Conservation (phyloP, 2,888 invertebrate species). For the Hyles lineata region DNA sequence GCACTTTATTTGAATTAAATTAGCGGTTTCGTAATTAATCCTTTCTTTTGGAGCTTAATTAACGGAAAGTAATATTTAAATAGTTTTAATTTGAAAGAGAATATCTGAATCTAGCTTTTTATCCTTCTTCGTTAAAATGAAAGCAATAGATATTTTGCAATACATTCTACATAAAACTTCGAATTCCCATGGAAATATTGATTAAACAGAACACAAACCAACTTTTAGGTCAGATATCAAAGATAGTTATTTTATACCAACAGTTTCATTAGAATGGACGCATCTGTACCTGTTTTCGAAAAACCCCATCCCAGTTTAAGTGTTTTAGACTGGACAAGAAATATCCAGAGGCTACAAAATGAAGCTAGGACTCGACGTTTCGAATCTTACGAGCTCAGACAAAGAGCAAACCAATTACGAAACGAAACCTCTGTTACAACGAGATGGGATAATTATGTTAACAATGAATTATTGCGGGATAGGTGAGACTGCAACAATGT, state of each 20-base stretch:
- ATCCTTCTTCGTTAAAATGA: too few relatives aligned
- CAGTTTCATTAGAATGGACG: slow-evolving; percentile 59
- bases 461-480: slow-evolving; percentile 89
- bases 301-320: slow-evolving; percentile 88
- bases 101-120: too few relatives aligned
- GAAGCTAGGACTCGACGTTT: slow-evolving; percentile 87
- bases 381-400: slow-evolving; percentile 89
- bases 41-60: too few relatives aligned
- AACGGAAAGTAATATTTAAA: too few relatives aligned
- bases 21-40: too few relatives aligned
- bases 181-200: not conserved
- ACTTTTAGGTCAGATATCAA: not conserved
- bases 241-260: not conserved
- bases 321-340: slow-evolving; percentile 91
- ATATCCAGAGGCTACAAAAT: slow-evolving; percentile 89
- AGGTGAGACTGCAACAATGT: slow-evolving; percentile 71
- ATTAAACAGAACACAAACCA: not conserved
- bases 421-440: slow-evolving; percentile 90
- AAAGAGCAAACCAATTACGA: slow-evolving; percentile 88
- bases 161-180: not conserved
- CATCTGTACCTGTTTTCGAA: slow-evolving; percentile 83
- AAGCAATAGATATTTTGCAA: not conserved
- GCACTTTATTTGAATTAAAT: too few relatives aligned
- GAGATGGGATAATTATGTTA: slow-evolving; percentile 91
- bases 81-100: too few relatives aligned